Base-by-base conservation (phyloP, 2,113 vertebrate species). In the Aptenodytes forsteri region DNA sequence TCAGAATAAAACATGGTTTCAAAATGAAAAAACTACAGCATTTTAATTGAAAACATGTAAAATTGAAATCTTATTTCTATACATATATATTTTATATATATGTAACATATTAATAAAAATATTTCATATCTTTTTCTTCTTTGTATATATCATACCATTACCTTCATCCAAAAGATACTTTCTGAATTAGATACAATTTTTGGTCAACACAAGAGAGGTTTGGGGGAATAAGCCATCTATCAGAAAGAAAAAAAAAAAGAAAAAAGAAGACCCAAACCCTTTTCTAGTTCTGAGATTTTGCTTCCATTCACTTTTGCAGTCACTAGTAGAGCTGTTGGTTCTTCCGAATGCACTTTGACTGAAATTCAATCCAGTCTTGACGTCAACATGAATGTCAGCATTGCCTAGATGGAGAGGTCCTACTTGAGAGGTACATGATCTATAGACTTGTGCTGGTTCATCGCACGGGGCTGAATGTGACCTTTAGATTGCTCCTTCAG, bases 401-500 rank as follows among this genome's bases (percentile, higher is more conserved):
- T 61, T 69, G 55, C 62, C 54, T 47, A 15, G 34, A 77, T 30
- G 38, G 36, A 46, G 54, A 83, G 56, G 40, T 87, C 89, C 70
- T 61, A 15, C 70, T 62, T 36, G 69, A 44, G 81, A 82, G 20
- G 42, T 40, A 17, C 4, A 3, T 78, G 89, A 91, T 75, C 69
- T 62, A 19, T 32, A 47, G 80, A 86, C 80, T 67, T 69, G 10
- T 20, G 62, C 73, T 66, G 56, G 38, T 49, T 87, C 77, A 42
- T 26, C 40, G 47, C 80, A 75, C 47, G 6, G 72, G 83, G 46
- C 76, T 94, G 83, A 59, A 64, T 87, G 77, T 91, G 94, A 96
- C 95, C 90, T 95, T 95, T 93, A 79, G 65, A 91, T 84, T 20
- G 32, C 77, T 76, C 86, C 73, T 91, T 36, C 65, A 56, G 67